phyloP scores from a whole-genome alignment of 2,797 vertebrate genomes.

The Lemur catta region DNA sequence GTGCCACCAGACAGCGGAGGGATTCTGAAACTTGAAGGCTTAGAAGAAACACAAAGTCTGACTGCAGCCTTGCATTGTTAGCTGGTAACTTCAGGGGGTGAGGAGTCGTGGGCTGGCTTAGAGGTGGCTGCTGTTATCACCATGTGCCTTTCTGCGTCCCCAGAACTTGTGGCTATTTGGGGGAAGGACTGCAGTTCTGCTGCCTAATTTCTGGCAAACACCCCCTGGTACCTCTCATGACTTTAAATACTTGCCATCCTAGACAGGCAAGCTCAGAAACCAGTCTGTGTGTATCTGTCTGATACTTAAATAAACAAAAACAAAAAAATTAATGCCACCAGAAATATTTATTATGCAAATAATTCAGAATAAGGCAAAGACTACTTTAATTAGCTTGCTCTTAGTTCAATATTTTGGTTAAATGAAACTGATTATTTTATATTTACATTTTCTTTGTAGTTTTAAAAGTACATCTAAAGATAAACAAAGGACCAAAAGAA shows the following conservation, averaged over 20 bases:
- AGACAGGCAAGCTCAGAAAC: not conserved
- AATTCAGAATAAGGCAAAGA: not conserved
- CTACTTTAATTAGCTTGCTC: not conserved
- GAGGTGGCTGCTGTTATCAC: not conserved
- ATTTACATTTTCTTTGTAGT: not conserved
- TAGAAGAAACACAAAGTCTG: not conserved
- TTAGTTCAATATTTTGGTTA: not conserved
- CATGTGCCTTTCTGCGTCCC: not conserved
- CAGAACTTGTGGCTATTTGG: not conserved
- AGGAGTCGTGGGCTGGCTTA: not conserved
- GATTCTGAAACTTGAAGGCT: not conserved
- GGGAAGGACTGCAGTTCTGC: not conserved
- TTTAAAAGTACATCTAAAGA: not conserved
- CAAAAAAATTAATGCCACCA: not conserved
- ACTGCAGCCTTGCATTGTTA: not conserved
- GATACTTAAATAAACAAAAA: not conserved
- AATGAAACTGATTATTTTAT: slow-evolving; percentile 14
- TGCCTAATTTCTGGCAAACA: not conserved
- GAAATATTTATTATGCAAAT: not conserved
- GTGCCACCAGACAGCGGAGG: not conserved
- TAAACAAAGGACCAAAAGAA: not conserved
- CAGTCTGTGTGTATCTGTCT: not conserved
- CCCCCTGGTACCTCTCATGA: not conserved
- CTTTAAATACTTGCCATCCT: too few species aligned
- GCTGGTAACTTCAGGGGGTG: not conserved